Base-by-base conservation (phyloP, 2,113 vertebrate genomes). In the Rhinogobius similis region DNA sequence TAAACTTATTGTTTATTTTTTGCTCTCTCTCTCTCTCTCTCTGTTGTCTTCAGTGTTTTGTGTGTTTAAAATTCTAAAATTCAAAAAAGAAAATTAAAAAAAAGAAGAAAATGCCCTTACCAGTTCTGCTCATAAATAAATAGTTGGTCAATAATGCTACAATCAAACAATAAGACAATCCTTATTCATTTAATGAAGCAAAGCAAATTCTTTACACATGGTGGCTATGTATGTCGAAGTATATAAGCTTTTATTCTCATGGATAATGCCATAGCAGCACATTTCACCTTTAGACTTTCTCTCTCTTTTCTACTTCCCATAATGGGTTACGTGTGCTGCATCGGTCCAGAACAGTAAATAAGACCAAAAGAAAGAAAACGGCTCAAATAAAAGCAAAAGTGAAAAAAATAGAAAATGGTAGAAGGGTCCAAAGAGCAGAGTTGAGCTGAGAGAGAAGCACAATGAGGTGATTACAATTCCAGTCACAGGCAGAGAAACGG, bases 241-340 rank as follows among this genome's bases (percentile, higher is more conserved):
- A n/a, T 23, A 63, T 5, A 24, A 41, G n/a, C 3, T 63, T 36
- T 63, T 41, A 63, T 63, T 63, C 8, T 41, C 32, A 23, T 41
- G 32, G 32, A 18, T 10, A 36, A 32, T 32, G 11, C 58, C 58
- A 32, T 20, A 88, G 85, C 81, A 87, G 82, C 87, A 82, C 69
- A 27, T 86, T 90, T 86, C 72, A 83, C 75, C 78, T 77, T 72
- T 65, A 68, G 79, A 82, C 90, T 90, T 89, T 88, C 88, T 82
- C 73, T 82, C 84, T 64, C 65, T 72, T 58, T 65, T 64, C 79
- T 76, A 65, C 82, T 80, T 81, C 50, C n/a, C 77, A 18, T 93
- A 93, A 94, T 93, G 88, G 91, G 86, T 92, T 70, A 76, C 90
- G 93, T 78, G 83, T 93, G 92, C 90, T 69, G 75, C 81, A 79